Conservation (phyloP, 2,888 invertebrate genomes). For the Noctua pronuba region DNA sequence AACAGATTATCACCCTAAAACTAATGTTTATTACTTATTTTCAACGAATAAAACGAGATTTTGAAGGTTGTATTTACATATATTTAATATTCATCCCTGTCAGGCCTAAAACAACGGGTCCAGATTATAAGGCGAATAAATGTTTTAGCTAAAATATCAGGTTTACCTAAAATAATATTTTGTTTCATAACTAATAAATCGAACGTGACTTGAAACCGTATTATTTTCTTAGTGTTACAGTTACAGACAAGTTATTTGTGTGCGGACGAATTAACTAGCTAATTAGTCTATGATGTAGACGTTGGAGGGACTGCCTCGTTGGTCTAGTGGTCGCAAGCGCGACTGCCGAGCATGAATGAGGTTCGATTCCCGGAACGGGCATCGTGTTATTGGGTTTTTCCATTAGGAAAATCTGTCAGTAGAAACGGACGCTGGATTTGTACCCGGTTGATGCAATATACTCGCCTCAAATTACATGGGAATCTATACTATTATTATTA, state of each 20-base stretch:
- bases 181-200: conserved; percentile 45
- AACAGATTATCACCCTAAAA: conserved; percentile 43
- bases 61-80: conserved; percentile 60
- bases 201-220: conserved; percentile 32
- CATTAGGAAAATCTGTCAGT: neutral
- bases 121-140: conserved; percentile 61
- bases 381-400: neutral
- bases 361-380: neutral
- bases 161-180: conserved; percentile 60
- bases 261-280: neutral
- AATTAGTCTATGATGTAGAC: neutral
- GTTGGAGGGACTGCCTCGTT: neutral
- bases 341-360: neutral
- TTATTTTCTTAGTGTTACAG: conserved; percentile 11
- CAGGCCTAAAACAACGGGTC: conserved; percentile 56
- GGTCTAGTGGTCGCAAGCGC: neutral
- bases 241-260: neutral
- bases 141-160: conserved; percentile 60
- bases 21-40: conserved; percentile 45
- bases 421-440: too few species aligned
- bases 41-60: conserved; percentile 37
- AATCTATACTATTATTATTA: too few species aligned
- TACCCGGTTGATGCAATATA: too few species aligned
- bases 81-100: conserved; percentile 68
- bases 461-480: too few species aligned